These are phyloP conservation scores for Neolamprologus tretocephalus DNA, from an alignment of 2,113 vertebrate genomes.

Conservation along the genomic window DNA sequence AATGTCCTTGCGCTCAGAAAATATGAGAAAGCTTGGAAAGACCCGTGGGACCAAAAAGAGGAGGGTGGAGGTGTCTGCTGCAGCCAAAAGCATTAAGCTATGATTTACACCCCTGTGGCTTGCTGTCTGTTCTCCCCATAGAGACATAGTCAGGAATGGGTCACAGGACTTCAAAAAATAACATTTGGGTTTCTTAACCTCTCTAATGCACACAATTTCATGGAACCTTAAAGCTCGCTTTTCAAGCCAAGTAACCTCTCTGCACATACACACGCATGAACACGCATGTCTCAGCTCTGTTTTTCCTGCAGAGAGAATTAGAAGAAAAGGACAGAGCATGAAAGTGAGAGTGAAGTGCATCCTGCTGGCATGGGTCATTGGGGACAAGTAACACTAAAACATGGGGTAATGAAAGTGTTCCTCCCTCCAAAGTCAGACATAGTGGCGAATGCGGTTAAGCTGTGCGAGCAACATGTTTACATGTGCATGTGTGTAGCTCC, in stretches of 20 bases:
- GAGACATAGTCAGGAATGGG: conserved; percentile 53
- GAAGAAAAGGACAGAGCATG: background rate
- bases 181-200: conserved; percentile 72
- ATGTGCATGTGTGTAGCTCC: background rate
- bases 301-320: background rate
- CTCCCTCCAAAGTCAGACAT: conserved; percentile 19
- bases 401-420: conserved; percentile 10
- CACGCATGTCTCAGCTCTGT: background rate
- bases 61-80: conserved; percentile 53
- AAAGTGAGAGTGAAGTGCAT: conserved; percentile 11
- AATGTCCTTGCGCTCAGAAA: conserved; percentile 37
- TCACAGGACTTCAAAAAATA: conserved; percentile 71
- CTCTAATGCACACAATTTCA: conserved; percentile 62
- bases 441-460: background rate
- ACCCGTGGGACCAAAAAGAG: background rate
- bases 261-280: background rate
- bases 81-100: conserved; percentile 68
- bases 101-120: conserved; percentile 71
- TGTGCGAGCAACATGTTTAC: background rate
- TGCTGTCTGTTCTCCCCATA: conserved; percentile 56
- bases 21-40: conserved; percentile 21
- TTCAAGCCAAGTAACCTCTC: conserved; percentile 25
- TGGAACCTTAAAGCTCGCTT: conserved; percentile 55
- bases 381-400: conserved; percentile 39
- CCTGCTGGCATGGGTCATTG: conserved; percentile 34